phyloP scores from a whole-genome alignment of 1,140 invertebrate genomes.

The Trachymyrmex septentrionalis region DNA sequence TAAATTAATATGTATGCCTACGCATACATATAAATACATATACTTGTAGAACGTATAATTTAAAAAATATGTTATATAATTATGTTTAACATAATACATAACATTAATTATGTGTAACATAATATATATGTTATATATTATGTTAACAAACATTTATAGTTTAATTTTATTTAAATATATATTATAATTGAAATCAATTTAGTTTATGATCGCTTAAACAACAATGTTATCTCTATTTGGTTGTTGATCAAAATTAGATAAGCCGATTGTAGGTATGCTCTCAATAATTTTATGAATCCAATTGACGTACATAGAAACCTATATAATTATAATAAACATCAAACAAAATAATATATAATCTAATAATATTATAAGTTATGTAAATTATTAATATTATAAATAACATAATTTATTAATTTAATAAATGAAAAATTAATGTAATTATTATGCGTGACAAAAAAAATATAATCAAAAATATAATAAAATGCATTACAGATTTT shows the following conservation, averaged over 20 bases:
- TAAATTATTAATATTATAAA: conserved; percentile 3
- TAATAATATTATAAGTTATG: not conserved
- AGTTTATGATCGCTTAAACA: conserved; percentile 24
- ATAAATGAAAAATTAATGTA: not conserved
- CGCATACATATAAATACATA: not conserved
- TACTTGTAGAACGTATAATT: not conserved
- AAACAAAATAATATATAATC: conserved; percentile 9
- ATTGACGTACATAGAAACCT: conserved; percentile 73
- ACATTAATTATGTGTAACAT: no score
- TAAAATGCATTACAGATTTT: not conserved
- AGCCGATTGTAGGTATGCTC: conserved; percentile 64
- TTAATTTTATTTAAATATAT: conserved; percentile 1
- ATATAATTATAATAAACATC: conserved; percentile 22
- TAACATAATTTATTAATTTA: conserved; percentile 3
- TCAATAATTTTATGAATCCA: conserved; percentile 75
- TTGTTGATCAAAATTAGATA: conserved; percentile 52
- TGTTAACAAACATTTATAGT: not conserved
- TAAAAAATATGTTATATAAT: not conserved
- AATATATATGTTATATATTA: not conserved
- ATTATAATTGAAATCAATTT: not conserved
- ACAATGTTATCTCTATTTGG: conserved; percentile 70
- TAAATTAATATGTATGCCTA: not conserved
- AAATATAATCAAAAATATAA: not conserved
- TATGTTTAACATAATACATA: no score
- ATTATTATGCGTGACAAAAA: not conserved